Conservation (phyloP, 2,113 vertebrate species). For the Cariama cristata region DNA sequence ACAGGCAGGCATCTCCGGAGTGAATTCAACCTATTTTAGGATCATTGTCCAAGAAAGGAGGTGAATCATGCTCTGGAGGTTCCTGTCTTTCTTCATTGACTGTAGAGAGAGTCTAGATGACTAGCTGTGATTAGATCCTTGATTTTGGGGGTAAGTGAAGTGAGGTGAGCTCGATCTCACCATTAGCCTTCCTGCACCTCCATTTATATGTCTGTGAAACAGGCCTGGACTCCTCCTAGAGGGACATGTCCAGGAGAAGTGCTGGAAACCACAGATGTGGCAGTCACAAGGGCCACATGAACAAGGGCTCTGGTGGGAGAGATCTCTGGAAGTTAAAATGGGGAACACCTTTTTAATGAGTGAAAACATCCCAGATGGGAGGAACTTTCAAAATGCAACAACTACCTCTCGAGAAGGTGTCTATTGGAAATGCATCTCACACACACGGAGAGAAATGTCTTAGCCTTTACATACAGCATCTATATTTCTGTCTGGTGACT, state of each 20-base stretch:
- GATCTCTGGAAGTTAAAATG: neutral
- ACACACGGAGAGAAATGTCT: rapidly evolving
- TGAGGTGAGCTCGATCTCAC: neutral
- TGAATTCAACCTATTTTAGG: neutral
- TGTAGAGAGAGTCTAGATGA: slow-evolving; percentile 25
- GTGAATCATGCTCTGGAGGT: neutral
- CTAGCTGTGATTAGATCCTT: slow-evolving; percentile 25
- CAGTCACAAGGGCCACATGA: neutral
- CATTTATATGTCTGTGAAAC: neutral
- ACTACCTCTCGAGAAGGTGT: neutral
- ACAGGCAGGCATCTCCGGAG: neutral
- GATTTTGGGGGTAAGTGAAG: neutral
- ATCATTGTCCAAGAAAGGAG: slow-evolving; percentile 11
- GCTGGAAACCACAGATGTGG: rapidly evolving
- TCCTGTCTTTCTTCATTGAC: neutral
- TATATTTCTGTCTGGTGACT: neutral
- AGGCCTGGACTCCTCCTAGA: neutral
- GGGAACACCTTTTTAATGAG: neutral
- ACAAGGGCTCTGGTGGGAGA: neutral
- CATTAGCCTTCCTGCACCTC: neutral
- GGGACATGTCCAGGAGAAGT: neutral
- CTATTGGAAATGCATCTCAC: neutral
- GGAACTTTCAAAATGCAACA: neutral
- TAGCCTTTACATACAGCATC: neutral
- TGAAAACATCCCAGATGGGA: neutral